These are phyloP conservation scores for Atractosteus spatula DNA, from an alignment of 2,113 vertebrate species.

Conservation along the genomic window DNA sequence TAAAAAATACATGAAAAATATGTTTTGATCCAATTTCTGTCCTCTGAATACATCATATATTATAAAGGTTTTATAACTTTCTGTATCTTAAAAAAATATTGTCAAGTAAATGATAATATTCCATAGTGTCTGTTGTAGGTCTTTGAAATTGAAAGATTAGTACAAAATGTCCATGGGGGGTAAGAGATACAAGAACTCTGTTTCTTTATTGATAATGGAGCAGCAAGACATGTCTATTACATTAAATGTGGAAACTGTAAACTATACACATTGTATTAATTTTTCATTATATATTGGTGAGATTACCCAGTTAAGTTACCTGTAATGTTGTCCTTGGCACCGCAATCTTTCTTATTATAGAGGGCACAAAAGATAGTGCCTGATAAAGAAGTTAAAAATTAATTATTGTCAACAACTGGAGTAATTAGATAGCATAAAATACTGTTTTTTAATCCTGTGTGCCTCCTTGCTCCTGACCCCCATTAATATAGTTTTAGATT, in stretches of 20 bases:
- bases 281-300: slow-evolving; percentile 27
- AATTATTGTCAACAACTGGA: slow-evolving; percentile 13
- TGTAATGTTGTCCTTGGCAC: slow-evolving; percentile 13
- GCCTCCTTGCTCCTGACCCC: no score
- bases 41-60: no score
- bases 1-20: no score
- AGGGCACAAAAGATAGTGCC: slow-evolving; percentile 12
- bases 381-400: slow-evolving; percentile 8
- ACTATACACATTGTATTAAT: slow-evolving; percentile 24
- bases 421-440: slow-evolving; percentile 1
- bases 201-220: slow-evolving; percentile 24
- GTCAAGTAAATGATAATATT: slow-evolving; percentile 13
- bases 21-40: no score
- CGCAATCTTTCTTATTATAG: slow-evolving; percentile 9
- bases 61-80: no score
- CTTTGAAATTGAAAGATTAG: slow-evolving; percentile 26
- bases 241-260: slow-evolving; percentile 25
- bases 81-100: no score
- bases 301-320: slow-evolving; percentile 23
- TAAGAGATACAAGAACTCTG: slow-evolving; percentile 9
- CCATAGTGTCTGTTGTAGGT: slow-evolving; percentile 30
- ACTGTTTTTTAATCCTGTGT: no score
- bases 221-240: slow-evolving; percentile 13
- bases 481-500: no score
- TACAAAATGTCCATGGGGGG: slow-evolving; percentile 22